A percentile compares a stretch with the other conserved stretches of the same genome.
These are phyloP conservation scores for Escarpia spicata DNA, from an alignment of 2,888 invertebrate species.

Conservation along the genomic window DNA sequence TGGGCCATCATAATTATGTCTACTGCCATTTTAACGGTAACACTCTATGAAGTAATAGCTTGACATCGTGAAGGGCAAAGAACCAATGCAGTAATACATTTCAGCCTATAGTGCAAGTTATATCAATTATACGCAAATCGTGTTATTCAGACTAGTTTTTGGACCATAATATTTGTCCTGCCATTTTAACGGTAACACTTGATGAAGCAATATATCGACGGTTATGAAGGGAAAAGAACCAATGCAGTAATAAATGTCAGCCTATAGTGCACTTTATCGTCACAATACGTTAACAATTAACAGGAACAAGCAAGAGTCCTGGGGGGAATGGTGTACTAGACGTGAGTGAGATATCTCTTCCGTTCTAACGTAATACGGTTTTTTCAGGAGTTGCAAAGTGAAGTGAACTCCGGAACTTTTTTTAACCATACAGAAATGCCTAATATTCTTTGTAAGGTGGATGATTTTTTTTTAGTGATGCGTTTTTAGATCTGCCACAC, in stretches of 20 bases:
- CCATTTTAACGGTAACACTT: not conserved
- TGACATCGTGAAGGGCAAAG: not conserved
- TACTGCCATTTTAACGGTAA: not conserved
- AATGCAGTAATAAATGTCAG: not conserved
- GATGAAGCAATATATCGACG: not conserved
- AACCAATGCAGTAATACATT: not conserved
- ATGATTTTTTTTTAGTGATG: too few relatives aligned
- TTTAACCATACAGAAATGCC: too few relatives aligned
- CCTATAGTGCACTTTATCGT: not conserved
- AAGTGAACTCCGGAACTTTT: too few relatives aligned
- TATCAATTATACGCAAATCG: too few relatives aligned
- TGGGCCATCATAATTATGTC: too few relatives aligned
- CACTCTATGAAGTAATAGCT: not conserved
- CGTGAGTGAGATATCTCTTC: too few relatives aligned
- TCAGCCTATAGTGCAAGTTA: not conserved
- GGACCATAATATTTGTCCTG: not conserved
- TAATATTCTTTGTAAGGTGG: too few relatives aligned
- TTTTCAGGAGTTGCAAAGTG: too few relatives aligned
- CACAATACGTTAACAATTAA: not conserved
- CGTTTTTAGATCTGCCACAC: too few relatives aligned
- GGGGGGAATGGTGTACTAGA: too few relatives aligned
- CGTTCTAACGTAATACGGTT: too few relatives aligned
- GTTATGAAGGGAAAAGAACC: not conserved
- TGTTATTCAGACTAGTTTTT: too few relatives aligned
- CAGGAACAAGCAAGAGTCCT: not conserved